A percentile compares a stretch with the other conserved stretches of the same genome.
Conservation (phyloP, 2,888 invertebrate species). For the Dromius quadrimaculatus region DNA sequence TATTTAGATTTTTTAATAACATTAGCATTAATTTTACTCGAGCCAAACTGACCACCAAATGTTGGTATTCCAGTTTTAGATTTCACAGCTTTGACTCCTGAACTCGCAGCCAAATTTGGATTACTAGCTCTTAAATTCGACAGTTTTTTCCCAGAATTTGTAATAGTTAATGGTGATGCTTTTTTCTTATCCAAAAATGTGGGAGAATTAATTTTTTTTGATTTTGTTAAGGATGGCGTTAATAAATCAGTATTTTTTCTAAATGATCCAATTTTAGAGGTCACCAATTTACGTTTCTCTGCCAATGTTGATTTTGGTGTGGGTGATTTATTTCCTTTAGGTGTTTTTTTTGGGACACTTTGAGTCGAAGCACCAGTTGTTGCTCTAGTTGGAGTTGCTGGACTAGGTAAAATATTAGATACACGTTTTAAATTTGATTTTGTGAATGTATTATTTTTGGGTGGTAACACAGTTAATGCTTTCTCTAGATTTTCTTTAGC, state of each 20-base stretch:
- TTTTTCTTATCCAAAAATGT: not conserved
- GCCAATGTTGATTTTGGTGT: constrained; percentile 4
- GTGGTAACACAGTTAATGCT: constrained; percentile 14
- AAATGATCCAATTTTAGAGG: constrained; percentile 24
- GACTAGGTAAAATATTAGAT: constrained; percentile 36
- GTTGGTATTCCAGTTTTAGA: not conserved
- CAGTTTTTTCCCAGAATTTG: not conserved
- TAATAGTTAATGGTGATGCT: not conserved
- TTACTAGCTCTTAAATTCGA: constrained; percentile 10
- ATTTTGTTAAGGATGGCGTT: not conserved
- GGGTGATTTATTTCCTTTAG: not conserved
- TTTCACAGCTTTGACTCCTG: not conserved
- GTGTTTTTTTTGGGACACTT: constrained; percentile 21
- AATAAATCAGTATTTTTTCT: not conserved
- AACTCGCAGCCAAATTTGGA: not conserved
- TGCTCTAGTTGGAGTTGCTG: constrained; percentile 28
- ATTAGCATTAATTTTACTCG: not conserved
- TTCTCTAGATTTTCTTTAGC: constrained; percentile 29
- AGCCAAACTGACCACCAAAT: not conserved
- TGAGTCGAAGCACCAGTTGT: constrained; percentile 26
- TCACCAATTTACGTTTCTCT: not conserved
- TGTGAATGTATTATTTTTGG: constrained; percentile 28
- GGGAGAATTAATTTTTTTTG: not conserved
- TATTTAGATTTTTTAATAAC: constrained; percentile 7
- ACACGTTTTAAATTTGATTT: constrained; percentile 37